These are phyloP conservation scores for Indicator indicator DNA, from an alignment of 2,113 vertebrate genomes.

Conservation along the genomic window DNA sequence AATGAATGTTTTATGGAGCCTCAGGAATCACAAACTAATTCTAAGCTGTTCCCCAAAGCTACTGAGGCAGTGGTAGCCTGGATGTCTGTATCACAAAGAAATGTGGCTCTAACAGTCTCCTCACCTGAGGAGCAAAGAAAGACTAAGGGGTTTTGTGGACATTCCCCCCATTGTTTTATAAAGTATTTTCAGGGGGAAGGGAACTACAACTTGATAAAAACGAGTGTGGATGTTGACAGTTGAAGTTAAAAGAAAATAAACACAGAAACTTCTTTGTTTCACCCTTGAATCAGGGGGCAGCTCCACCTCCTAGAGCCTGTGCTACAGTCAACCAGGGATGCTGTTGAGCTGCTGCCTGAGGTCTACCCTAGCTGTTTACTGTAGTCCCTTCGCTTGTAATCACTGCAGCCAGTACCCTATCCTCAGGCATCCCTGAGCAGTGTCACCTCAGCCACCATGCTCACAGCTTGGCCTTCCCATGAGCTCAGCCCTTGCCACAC, in stretches of 20 bases:
- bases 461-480: not conserved
- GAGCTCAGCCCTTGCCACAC: not conserved
- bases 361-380: rapidly evolving
- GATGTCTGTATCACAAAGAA: not conserved
- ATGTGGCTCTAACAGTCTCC: not conserved
- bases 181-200: not conserved
- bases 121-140: not conserved
- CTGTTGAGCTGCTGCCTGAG: not conserved
- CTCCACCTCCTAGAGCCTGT: not conserved
- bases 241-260: not conserved
- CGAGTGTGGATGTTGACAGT: rapidly evolving
- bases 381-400: rapidly evolving
- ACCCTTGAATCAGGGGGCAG: rapidly evolving
- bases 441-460: rapidly evolving
- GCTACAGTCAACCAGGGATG: not conserved
- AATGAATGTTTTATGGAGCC: not conserved
- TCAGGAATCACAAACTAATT: not conserved
- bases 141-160: rapidly evolving
- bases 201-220: not conserved
- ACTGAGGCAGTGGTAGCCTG: not conserved
- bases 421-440: rapidly evolving
- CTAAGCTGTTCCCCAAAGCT: not conserved
- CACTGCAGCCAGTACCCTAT: rapidly evolving
- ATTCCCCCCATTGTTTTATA: rapidly evolving
- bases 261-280: not conserved